These are phyloP conservation scores for Alethe diademata DNA, from an alignment of 2,113 vertebrate genomes.

Conservation along the genomic window DNA sequence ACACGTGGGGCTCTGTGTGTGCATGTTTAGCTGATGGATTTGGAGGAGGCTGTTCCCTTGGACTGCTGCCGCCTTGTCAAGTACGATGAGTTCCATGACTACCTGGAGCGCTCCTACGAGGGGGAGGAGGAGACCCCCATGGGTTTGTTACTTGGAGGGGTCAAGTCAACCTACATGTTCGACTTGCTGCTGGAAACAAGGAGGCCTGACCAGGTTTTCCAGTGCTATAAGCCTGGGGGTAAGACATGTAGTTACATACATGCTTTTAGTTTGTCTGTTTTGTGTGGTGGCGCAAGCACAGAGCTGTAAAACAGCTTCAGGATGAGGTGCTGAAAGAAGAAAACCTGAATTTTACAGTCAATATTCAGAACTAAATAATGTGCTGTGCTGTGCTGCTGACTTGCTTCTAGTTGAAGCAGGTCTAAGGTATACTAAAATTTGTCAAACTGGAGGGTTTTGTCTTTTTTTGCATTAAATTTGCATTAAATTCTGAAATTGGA, in stretches of 20 bases:
- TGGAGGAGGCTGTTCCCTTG: constrained; percentile 84
- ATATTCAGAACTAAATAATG: background rate
- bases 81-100: constrained; percentile 98
- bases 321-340: background rate
- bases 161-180: constrained; percentile 99
- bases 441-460: background rate
- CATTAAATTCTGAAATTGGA: background rate
- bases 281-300: background rate
- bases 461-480: background rate
- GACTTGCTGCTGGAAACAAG: constrained; percentile 94
- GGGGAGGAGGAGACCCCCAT: constrained; percentile 91
- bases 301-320: background rate
- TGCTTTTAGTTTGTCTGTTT: background rate
- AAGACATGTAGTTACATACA: background rate
- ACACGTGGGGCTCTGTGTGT: background rate
- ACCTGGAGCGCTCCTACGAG: constrained; percentile 94
- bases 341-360: background rate
- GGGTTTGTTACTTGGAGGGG: constrained; percentile 93
- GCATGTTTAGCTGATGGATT: constrained; percentile 86
- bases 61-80: constrained; percentile 97
- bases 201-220: constrained; percentile 89
- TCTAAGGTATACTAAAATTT: background rate
- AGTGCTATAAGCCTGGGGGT: constrained; percentile 98
- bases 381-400: background rate
- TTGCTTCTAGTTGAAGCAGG: background rate